phyloP scores from a whole-genome alignment of 2,113 vertebrate species.

The Vidua macroura region DNA sequence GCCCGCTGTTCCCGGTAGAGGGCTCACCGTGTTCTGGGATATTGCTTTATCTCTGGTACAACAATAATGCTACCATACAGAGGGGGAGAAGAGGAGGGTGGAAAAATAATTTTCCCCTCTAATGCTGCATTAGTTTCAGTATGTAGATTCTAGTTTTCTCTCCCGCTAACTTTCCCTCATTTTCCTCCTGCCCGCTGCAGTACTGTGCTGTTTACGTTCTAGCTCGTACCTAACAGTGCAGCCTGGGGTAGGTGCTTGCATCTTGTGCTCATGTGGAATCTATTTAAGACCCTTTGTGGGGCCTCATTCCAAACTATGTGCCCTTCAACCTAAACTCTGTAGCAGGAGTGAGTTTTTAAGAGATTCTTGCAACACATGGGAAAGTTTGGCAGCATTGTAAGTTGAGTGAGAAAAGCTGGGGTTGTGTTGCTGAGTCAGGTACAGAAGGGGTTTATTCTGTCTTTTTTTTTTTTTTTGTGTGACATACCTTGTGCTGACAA shows the following conservation, averaged over 20 bases:
- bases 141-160: neutral
- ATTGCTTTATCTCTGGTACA: neutral
- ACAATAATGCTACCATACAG: fast-evolving
- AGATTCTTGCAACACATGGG: neutral
- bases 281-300: conserved; percentile 47
- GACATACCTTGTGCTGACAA: neutral
- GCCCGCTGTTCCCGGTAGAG: neutral
- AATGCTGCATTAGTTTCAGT: neutral
- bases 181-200: neutral
- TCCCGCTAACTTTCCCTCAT: neutral
- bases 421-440: neutral
- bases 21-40: neutral
- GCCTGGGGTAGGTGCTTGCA: neutral
- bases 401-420: neutral
- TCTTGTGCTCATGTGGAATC: conserved; percentile 49
- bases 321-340: conserved; percentile 50
- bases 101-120: neutral
- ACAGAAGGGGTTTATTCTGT: neutral
- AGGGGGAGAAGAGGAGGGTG: neutral
- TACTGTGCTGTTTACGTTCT: neutral
- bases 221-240: neutral
- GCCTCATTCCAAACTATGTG: conserved; percentile 58
- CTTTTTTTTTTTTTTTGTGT: neutral
- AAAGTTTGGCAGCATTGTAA: neutral
- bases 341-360: conserved; percentile 4